A percentile compares a stretch with the other conserved stretches of the same genome.
Conservation (phyloP, 64 coral and sea anemone genomes). For the Exaiptasia diaphana region DNA sequence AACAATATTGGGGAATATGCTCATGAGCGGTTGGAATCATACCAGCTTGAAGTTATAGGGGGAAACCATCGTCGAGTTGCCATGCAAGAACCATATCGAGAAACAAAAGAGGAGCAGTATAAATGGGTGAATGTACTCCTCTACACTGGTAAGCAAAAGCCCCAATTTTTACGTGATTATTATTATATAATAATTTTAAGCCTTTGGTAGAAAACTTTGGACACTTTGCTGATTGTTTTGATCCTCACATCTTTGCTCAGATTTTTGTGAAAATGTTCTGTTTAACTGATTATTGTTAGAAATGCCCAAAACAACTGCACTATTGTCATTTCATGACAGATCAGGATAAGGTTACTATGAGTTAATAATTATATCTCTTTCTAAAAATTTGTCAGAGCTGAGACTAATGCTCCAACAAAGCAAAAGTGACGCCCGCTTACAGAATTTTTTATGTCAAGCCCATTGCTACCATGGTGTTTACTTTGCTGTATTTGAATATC, state of each 20-base stretch:
- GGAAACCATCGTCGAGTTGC: conserved; percentile 21
- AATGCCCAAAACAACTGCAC: conserved; percentile 2
- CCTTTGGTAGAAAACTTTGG: not conserved
- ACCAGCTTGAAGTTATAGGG: conserved; percentile 26
- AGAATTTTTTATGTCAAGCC: too few species aligned
- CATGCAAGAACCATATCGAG: not conserved
- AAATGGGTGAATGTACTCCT: conserved; percentile 1
- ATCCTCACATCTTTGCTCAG: not conserved
- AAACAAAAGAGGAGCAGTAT: not conserved
- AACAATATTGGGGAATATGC: not conserved
- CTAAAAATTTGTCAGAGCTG: not conserved
- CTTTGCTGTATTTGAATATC: not conserved
- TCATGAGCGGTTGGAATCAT: not conserved
- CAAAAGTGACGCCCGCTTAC: not conserved
- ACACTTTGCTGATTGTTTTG: not conserved
- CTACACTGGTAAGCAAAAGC: not conserved
- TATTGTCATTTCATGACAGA: conserved; percentile 16
- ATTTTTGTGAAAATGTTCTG: not conserved
- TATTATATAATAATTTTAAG: not conserved
- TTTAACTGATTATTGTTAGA: not conserved
- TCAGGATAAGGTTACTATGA: conserved; percentile 12
- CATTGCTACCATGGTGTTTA: too few species aligned
- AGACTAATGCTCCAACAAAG: not conserved
- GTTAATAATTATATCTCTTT: not conserved
- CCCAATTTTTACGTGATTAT: not conserved